Percentiles rank a stretch among this genome's conserved stretches.
phyloP scores from a whole-genome alignment of 2,888 invertebrate species.

The Salpingus planirostris region DNA sequence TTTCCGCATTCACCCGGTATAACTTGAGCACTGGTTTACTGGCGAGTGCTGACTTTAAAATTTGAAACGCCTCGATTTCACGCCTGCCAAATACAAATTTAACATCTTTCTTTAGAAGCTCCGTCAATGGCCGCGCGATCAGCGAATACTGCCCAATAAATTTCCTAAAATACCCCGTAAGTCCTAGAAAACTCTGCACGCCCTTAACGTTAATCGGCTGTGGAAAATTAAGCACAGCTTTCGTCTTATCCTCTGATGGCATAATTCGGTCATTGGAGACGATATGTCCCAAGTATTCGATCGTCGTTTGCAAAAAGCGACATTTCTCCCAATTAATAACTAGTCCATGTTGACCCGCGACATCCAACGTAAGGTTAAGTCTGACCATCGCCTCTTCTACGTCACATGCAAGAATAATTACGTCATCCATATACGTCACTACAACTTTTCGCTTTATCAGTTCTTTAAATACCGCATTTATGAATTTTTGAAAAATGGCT shows the following conservation, averaged over 20 bases:
- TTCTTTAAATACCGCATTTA: no score
- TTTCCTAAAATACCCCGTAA: slow-evolving; percentile 32
- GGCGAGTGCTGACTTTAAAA: slow-evolving; percentile 12
- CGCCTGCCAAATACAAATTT: slow-evolving; percentile 12
- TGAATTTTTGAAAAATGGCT: no score
- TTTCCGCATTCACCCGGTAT: slow-evolving; percentile 10
- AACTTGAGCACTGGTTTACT: slow-evolving; percentile 16
- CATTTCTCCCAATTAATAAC: slow-evolving; percentile 32
- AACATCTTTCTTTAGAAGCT: slow-evolving; percentile 20
- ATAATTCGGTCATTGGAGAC: slow-evolving; percentile 18
- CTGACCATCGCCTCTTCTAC: no score
- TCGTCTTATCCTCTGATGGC: slow-evolving; percentile 17
- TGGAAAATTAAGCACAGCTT: slow-evolving; percentile 21
- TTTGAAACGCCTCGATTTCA: slow-evolving; percentile 12
- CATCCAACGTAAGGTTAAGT: no score
- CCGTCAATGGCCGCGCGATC: slow-evolving; percentile 29
- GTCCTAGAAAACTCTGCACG: slow-evolving; percentile 27
- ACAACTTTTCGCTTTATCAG: no score
- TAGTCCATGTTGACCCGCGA: no score
- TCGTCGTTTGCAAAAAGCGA: slow-evolving; percentile 24
- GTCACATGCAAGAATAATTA: no score
- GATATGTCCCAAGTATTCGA: slow-evolving; percentile 19
- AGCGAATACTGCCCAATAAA: slow-evolving; percentile 27
- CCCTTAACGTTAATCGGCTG: slow-evolving; percentile 21
- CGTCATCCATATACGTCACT: no score